phyloP scores from a whole-genome alignment of 2,113 vertebrate genomes.

The Oncorhynchus tshawytscha region DNA sequence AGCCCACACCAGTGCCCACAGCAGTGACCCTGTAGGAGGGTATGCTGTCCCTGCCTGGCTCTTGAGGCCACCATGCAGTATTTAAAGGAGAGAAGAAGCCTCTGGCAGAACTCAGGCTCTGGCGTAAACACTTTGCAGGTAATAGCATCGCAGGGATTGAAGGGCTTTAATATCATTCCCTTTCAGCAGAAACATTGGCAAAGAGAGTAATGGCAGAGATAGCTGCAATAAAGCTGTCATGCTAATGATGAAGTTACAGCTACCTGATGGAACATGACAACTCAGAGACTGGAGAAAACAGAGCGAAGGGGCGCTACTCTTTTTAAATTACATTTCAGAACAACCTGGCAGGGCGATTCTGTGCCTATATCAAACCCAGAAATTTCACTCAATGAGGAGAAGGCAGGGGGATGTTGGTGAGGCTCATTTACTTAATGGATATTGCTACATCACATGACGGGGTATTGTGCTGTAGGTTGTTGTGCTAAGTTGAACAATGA shows the following conservation, averaged over 20 bases:
- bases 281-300: not conserved
- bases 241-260: constrained; percentile 28
- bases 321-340: constrained; percentile 3
- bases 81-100: constrained; percentile 40
- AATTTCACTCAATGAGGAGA: too few species aligned
- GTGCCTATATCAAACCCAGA: too few species aligned
- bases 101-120: not conserved
- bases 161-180: constrained; percentile 19
- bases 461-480: not conserved
- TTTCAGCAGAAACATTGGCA: constrained; percentile 19
- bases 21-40: constrained; percentile 24
- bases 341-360: not conserved
- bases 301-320: not conserved
- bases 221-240: constrained; percentile 34
- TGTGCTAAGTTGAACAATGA: not conserved
- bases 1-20: constrained; percentile 27
- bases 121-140: constrained; percentile 53
- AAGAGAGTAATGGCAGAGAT: constrained; percentile 15
- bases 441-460: not conserved
- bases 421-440: not conserved
- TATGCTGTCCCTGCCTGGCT: constrained; percentile 29
- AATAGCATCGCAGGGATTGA: constrained; percentile 43
- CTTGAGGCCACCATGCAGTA: constrained; percentile 56
- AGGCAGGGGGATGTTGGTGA: too few species aligned
- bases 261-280: constrained; percentile 4